phyloP scores from a whole-genome alignment of 2,797 vertebrate species.

The Euphonia xanthogaster region DNA sequence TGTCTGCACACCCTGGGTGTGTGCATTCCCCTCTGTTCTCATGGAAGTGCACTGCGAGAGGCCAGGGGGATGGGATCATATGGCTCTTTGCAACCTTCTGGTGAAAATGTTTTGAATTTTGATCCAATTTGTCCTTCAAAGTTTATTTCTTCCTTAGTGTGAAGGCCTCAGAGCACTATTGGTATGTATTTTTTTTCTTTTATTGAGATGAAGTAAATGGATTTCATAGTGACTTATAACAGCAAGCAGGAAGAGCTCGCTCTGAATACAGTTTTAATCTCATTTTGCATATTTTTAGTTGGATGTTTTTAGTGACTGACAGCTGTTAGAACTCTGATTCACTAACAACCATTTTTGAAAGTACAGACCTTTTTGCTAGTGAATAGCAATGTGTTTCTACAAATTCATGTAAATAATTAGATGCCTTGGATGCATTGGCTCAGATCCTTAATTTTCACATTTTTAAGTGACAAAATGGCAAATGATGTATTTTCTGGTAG shows the following conservation, averaged over 20 bases:
- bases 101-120: neutral
- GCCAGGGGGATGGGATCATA: neutral
- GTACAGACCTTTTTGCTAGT: neutral
- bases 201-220: neutral
- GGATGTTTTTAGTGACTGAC: neutral
- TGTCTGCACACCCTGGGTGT: neutral
- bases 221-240: neutral
- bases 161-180: neutral
- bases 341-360: neutral
- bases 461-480: constrained; percentile 14
- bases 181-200: neutral
- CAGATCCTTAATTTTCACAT: neutral
- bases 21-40: neutral
- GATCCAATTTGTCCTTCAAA: neutral
- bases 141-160: neutral
- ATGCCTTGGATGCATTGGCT: neutral
- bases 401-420: neutral
- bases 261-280: neutral
- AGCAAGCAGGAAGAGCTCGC: neutral
- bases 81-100: neutral
- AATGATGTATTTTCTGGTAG: neutral
- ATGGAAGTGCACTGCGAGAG: fast-evolving
- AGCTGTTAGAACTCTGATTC: neutral
- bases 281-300: neutral
- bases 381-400: neutral